A percentile compares a stretch with the other conserved stretches of the same genome.
phyloP scores from a whole-genome alignment of 2,888 invertebrate genomes.

The Hyalella azteca region DNA sequence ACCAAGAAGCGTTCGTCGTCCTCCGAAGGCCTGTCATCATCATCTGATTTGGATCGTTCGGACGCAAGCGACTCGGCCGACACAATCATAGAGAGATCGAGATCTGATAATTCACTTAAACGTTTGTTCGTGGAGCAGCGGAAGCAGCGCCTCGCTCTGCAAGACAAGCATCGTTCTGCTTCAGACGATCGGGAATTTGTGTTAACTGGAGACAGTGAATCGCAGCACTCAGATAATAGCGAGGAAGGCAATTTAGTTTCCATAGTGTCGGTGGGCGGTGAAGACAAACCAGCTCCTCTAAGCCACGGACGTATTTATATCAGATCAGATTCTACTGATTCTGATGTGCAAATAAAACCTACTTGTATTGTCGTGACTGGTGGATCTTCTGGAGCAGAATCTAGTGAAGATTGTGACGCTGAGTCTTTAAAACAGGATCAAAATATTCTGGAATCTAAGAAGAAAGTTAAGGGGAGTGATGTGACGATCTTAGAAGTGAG shows the following conservation, averaged over 20 bases:
- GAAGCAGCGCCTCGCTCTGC: constrained; percentile 43
- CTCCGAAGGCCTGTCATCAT: constrained; percentile 56
- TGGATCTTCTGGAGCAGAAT: constrained; percentile 55
- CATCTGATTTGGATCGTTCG: constrained; percentile 56
- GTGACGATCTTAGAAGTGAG: constrained; percentile 57
- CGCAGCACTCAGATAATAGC: constrained; percentile 56
- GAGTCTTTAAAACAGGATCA: constrained; percentile 38
- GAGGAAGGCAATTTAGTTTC: constrained; percentile 57
- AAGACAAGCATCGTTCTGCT: constrained; percentile 42
- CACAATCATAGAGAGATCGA: constrained; percentile 52
- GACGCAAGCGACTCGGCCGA: constrained; percentile 58
- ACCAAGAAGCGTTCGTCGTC: constrained; percentile 54
- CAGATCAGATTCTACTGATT: constrained; percentile 57
- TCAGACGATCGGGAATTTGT: constrained; percentile 54
- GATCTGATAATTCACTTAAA: constrained; percentile 35
- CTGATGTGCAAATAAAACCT: constrained; percentile 58
- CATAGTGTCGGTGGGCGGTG: constrained; percentile 58
- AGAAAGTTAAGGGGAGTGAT: constrained; percentile 44
- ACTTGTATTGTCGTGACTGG: constrained; percentile 58
- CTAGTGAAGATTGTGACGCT: constrained; percentile 53
- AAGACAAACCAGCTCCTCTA: constrained; percentile 46
- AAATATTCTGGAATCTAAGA: neutral
- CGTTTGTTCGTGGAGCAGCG: constrained; percentile 45
- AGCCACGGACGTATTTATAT: constrained; percentile 57
- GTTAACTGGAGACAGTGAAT: constrained; percentile 55